Base-by-base conservation (phyloP, 2,888 invertebrate species). In the Plemyria rubiginata region DNA sequence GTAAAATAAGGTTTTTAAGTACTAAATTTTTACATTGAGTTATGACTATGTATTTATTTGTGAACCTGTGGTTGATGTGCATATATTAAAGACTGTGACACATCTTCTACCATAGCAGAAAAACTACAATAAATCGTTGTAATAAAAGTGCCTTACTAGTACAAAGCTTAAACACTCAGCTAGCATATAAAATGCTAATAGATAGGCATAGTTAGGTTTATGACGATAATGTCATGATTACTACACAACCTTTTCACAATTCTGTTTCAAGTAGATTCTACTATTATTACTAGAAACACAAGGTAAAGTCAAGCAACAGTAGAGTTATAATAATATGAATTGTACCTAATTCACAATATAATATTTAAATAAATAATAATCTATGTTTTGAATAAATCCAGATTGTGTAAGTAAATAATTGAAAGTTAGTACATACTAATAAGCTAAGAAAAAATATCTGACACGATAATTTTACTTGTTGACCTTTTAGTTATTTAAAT, bases 151-250 rank as follows among this genome's bases (percentile, higher is more conserved):
- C 60, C 28, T 52, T 55, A 45, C 45, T 16, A 67, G 54, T 58
- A 57, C 56, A 56, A 65, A 65, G 58, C 63, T 40, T 63, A 82
- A 82, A 81, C 77, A 80, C 81, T 81, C 81, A 84, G 89, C 88
- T 90, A 90, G 88, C 86, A 85, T 85, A 77, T 74, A 80, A 82
- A 87, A 89, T 86, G 86, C 84, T 86, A 79, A 70, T 74, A 71
- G 68, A 75, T 71, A 67, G 71, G 77, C 68, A 60, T 46, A 41
- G 62, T 58, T 60, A 57, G 46, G 51, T 49, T 45, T 13, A 15
- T 43, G 45, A 45, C 45, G 16, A 45, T 9, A 41, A 41, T 13
- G 41, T 41, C 51, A 48, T 57, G 50, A 32, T 58, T 60, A 54
- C 41, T 51, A 54, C 52, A 68, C 66, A 67, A 63, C 58, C 54